Conservation (phyloP, 2,888 invertebrate genomes). For the Cosmia trapezina region DNA sequence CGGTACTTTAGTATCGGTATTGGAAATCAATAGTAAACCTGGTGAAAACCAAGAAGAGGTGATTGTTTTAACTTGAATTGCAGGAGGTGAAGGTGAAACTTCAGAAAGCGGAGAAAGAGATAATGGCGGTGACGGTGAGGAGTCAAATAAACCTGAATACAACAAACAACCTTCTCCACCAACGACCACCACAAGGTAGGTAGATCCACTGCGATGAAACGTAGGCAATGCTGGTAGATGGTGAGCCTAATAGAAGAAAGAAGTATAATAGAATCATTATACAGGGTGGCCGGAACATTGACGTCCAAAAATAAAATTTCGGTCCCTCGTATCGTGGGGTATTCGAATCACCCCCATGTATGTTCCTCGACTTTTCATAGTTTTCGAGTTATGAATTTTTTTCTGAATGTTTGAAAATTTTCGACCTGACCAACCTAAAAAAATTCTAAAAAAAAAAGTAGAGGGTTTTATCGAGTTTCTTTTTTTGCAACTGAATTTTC, state of each 20-base stretch:
- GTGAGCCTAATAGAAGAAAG: neutral
- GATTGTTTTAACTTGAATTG: neutral
- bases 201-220: neutral
- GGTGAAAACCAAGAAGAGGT: neutral
- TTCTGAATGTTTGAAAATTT: no score
- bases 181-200: slow-evolving; percentile 63
- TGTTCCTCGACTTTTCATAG: no score
- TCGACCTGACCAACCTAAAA: no score
- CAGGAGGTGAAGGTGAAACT: slow-evolving; percentile 23
- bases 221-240: neutral
- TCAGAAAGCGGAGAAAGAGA: neutral
- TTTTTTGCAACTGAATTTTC: no score
- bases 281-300: no score
- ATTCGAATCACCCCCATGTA: no score
- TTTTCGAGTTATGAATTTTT: no score
- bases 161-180: slow-evolving; percentile 26
- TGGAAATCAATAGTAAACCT: neutral
- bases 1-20: neutral
- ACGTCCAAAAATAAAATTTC: no score
- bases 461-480: no score
- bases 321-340: no score
- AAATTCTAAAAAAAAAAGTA: no score
- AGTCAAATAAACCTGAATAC: slow-evolving; percentile 17
- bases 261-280: no score
- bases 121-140: neutral